Base-by-base conservation (phyloP, 2,113 vertebrate genomes). In the Tychaedon coryphoeus region DNA sequence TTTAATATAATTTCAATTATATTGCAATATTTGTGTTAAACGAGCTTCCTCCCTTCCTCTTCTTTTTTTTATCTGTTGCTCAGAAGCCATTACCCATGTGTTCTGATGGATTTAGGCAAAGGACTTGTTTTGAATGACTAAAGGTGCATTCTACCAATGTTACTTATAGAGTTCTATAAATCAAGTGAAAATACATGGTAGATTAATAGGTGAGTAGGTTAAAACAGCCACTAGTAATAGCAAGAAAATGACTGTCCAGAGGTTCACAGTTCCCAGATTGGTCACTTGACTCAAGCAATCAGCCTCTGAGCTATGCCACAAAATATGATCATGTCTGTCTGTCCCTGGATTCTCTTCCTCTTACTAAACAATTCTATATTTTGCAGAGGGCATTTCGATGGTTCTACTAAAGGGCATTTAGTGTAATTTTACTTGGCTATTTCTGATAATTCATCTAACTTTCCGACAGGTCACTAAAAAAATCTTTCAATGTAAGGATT, bases 1-100 rank as follows among this genome's bases (percentile, higher is more conserved):
- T 98, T 97, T 91, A 93, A 97, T 97, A 95, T 97, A 95, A 97
- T 97, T 98, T 97, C 97, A 98, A 98, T 98, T 97, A 97, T 95
- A 97, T 93, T 90, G 93, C 97, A 98, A 97, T 98, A 97, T 98
- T 98, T 97, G 95, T 95, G 95, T 97, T 97, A 92, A 94, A 95
- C 0, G 25, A 91, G 64, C 88, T 89, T 86, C 40, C 28, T 85
- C 16, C 8, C n/a, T 33, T 64, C 70, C 34, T 77, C n/a, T 28
- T 74, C 31, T n/a, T 91, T 92, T 78, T 60, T 60, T 66, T 88
- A 86, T 96, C 86, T 88, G 48, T 93, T 80, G 33, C 65, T 96
- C 6, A 0, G 80, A 84, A 90, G 61, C 53, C 36, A 78, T 93
- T 93, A 93, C 31, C 53, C 34, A 8, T n/a, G 56, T 81, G 58